Percentiles rank a stretch among this genome's conserved stretches.
phyloP scores from a whole-genome alignment of 2,888 invertebrate species.

The Schizaphis graminum region DNA sequence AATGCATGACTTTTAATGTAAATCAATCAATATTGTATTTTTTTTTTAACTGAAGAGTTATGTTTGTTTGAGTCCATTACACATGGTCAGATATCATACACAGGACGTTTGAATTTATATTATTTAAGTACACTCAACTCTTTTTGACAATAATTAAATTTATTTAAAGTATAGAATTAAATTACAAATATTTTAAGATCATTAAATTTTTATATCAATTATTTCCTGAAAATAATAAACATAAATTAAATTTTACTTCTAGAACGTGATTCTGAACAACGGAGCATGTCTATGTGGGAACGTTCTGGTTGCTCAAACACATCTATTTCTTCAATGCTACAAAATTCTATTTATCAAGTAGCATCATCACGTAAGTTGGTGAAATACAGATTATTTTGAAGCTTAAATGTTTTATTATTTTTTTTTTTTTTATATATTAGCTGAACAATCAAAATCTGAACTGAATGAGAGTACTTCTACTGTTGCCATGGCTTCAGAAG shows the following conservation, averaged over 20 bases:
- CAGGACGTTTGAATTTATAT: not conserved
- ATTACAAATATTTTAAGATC: not conserved
- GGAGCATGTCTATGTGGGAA: constrained; percentile 56
- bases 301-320: constrained; percentile 57
- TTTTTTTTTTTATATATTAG: constrained; percentile 44
- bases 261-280: constrained; percentile 57
- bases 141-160: not conserved
- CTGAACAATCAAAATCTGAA: constrained; percentile 61
- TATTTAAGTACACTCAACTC: not conserved
- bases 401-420: not conserved
- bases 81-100: not conserved
- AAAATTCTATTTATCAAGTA: constrained; percentile 63
- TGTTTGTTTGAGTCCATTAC: not conserved
- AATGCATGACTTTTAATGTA: not conserved
- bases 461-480: constrained; percentile 62
- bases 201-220: not conserved
- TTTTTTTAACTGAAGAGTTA: not conserved
- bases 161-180: not conserved
- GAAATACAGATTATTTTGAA: not conserved
- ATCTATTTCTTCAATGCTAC: constrained; percentile 60
- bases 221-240: not conserved
- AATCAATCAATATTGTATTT: not conserved
- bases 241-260: not conserved
- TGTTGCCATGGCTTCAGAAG: constrained; percentile 69
- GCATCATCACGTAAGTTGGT: constrained; percentile 59